A percentile compares a stretch with the other conserved stretches of the same genome.
These are phyloP conservation scores for Bombus superbus DNA, from an alignment of 1,140 invertebrate species.

Conservation along the genomic window DNA sequence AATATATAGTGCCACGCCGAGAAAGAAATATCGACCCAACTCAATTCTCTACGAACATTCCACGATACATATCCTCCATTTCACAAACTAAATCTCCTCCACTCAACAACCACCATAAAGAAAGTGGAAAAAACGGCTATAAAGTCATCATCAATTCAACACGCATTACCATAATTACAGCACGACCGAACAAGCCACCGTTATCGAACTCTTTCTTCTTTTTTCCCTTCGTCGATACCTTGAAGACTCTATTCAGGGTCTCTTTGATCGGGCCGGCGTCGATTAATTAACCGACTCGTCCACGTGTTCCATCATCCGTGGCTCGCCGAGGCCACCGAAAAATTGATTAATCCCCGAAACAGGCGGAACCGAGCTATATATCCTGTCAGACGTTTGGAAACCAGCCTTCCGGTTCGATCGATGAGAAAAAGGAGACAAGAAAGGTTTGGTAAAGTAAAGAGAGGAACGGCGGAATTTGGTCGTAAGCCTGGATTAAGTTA, in stretches of 20 bases:
- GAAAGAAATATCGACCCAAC: not conserved
- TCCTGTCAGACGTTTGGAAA: slow-evolving; percentile 32
- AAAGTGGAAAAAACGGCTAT: too few species aligned
- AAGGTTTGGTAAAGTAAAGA: too few species aligned
- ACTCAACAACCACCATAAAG: not conserved
- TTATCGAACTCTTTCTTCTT: not conserved
- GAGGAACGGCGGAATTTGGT: slow-evolving; percentile 50
- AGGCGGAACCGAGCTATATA: slow-evolving; percentile 15
- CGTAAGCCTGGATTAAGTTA: slow-evolving; percentile 69
- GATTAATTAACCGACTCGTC: slow-evolving; percentile 46
- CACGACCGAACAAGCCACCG: not conserved
- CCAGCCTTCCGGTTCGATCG: slow-evolving; percentile 24
- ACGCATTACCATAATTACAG: slow-evolving; percentile 32
- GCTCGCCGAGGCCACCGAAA: slow-evolving; percentile 29
- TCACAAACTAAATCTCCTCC: not conserved
- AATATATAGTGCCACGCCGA: not conserved
- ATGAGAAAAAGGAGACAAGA: not conserved
- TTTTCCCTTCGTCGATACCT: not conserved
- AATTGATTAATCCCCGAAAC: slow-evolving; percentile 41
- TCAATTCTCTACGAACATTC: not conserved
- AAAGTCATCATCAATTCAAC: slow-evolving; percentile 17
- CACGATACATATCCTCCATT: not conserved
- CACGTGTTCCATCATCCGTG: slow-evolving; percentile 16
- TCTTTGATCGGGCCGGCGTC: slow-evolving; percentile 56
- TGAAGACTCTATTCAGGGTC: not conserved